Percentiles rank a stretch among this genome's conserved stretches.
Evolutionary conservation across 2,888 invertebrate genomes (phyloP).

Genomic region (Automeris io): DNA sequence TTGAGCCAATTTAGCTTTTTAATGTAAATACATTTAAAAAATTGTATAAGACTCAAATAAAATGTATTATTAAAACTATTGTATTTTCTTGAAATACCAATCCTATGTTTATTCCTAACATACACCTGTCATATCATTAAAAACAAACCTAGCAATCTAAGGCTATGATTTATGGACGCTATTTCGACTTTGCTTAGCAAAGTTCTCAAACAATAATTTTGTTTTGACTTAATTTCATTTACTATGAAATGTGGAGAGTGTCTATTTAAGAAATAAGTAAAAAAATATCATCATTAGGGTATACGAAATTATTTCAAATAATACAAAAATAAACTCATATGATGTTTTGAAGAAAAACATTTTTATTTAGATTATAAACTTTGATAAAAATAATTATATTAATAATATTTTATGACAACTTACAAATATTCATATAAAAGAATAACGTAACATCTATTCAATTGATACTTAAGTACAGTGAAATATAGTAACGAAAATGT

Average conservation of each 20-base stretch:
- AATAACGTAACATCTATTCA: constrained; percentile 77
- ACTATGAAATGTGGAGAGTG: too few relatives aligned
- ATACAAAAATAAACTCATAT: constrained; percentile 36
- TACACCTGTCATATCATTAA: too few relatives aligned
- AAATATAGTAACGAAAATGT: constrained; percentile 69
- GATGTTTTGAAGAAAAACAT: constrained; percentile 76
- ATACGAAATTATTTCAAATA: too few relatives aligned
- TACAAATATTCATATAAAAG: constrained; percentile 77
- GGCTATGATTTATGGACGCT: too few relatives aligned
- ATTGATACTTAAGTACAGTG: constrained; percentile 69
- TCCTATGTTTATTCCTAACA: not conserved
- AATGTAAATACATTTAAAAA: constrained; percentile 42
- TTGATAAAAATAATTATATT: constrained; percentile 79
- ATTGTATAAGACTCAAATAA: constrained; percentile 20
- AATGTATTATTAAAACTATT: not conserved
- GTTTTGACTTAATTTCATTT: too few relatives aligned
- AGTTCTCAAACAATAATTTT: too few relatives aligned
- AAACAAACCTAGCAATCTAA: too few relatives aligned
- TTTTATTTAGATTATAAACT: constrained; percentile 79
- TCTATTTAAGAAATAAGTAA: not conserved
- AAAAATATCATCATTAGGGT: not conserved
- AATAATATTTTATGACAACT: constrained; percentile 78
- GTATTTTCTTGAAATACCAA: constrained; percentile 2
- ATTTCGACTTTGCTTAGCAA: too few relatives aligned
- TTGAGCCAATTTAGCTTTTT: constrained; percentile 46